Evolutionary conservation across 2,888 invertebrate species (phyloP).

Genomic region (Furcula furcula): DNA sequence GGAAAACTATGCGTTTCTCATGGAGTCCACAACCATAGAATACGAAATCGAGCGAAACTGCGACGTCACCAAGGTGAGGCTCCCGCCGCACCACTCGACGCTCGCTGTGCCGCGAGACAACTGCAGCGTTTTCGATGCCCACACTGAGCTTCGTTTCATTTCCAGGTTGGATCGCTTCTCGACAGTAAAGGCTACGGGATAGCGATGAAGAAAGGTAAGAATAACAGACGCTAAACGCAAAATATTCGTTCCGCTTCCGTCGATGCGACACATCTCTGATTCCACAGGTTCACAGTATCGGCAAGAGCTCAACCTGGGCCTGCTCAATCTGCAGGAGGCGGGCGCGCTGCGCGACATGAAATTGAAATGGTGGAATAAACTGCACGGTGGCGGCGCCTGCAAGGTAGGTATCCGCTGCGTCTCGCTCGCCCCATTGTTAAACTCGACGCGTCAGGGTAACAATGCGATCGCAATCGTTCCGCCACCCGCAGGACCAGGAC

Average conservation of each 20-base stretch:
- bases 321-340: constrained; percentile 92
- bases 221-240: too few species aligned
- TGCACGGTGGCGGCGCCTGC: constrained; percentile 88
- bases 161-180: constrained; percentile 85
- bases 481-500: constrained; percentile 43
- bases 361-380: constrained; percentile 95
- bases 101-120: too few species aligned
- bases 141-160: neutral
- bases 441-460: too few species aligned
- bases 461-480: too few species aligned
- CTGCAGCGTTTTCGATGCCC: neutral
- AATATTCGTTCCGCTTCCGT: too few species aligned
- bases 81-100: too few species aligned
- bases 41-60: constrained; percentile 90
- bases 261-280: too few species aligned
- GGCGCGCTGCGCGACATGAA: constrained; percentile 90
- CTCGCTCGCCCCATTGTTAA: neutral
- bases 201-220: constrained; percentile 89
- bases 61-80: constrained; percentile 83
- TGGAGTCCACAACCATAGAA: constrained; percentile 95
- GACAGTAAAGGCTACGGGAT: constrained; percentile 94
- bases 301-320: constrained; percentile 89
- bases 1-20: constrained; percentile 89
- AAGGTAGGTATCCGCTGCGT: constrained; percentile 59
- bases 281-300: constrained; percentile 86